Evolutionary conservation across 2,797 vertebrate species (phyloP).

Genomic region (Anguilla anguilla): DNA sequence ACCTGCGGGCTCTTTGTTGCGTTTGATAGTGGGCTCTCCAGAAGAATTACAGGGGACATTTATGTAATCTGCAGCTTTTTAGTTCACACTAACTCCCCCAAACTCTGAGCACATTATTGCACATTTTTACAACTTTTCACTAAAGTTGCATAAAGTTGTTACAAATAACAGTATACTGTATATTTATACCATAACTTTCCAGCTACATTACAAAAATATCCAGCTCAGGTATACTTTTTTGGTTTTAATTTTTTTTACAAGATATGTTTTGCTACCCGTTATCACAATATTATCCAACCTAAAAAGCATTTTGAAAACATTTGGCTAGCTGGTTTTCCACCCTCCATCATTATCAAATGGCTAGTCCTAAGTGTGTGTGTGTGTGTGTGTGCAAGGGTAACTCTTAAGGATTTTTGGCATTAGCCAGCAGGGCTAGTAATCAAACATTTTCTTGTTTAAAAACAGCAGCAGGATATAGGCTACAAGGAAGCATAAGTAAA

Average conservation of each 20-base stretch:
- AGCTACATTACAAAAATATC: neutral
- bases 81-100: neutral
- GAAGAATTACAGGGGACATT: neutral
- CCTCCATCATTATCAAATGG: neutral
- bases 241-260: neutral
- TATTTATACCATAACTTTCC: neutral
- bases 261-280: neutral
- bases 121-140: neutral
- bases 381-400: neutral
- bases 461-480: too few species aligned
- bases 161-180: neutral
- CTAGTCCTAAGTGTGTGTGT: neutral
- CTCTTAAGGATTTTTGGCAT: too few species aligned
- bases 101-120: neutral
- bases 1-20: neutral
- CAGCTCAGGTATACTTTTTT: neutral
- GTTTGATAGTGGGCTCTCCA: neutral
- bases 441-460: neutral
- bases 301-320: neutral
- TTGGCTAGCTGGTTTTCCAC: neutral
- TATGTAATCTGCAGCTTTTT: neutral
- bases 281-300: neutral
- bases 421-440: slow-evolving; percentile 39
- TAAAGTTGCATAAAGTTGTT: neutral
- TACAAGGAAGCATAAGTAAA: too few species aligned